Base-by-base conservation (phyloP, 2,797 vertebrate genomes). In the Chelon auratus region DNA sequence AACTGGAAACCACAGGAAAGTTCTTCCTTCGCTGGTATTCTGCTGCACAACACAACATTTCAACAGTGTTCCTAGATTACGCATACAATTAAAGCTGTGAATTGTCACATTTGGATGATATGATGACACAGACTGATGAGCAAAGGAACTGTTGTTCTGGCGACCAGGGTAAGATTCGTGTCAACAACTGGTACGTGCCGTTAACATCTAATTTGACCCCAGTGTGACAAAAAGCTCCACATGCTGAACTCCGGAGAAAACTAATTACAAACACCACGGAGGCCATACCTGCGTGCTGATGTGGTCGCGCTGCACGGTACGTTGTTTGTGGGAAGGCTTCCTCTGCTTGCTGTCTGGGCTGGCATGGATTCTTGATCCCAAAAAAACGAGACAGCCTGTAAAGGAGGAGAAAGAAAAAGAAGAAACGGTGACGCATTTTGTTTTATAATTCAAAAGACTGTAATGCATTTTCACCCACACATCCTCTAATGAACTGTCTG, bases 401-500 rank as follows among this genome's bases (percentile, higher is more conserved):
- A 54, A 20, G 17, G 39, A 24, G 57, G 57, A 62, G 43, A 62
- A 53, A n/a, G 36, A 45, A 61, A 39, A 26, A 17, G 9, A 66
- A 64, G 37, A 18, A 17, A 54, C 0, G 13, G 24, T 55, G 50
- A 48, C 15, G 6, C 75, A 50, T 61, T 75, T 65, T 57, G 50
- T 53, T 73, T 79, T 17, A 37, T 62, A 18, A 57, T 71, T 80
- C 45, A 63, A 72, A 73, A 61, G 22, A 54, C 47, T 15, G 51
- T 48, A 42, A 67, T 70, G 65, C 43, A 10, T 78, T 78, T 83
- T 77, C 77, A 70, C 67, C 82, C 75, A 75, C 73, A 36, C 65
- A 70, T 60, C 59, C 62, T 64, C 71, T 71, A 79, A 86, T 70
- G 74, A 81, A 68, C 52, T 62, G 76, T 65, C 58, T 62, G 69